Evolutionary conservation across 2,113 vertebrate genomes (phyloP), one percentile per base, ranked within the genome.

Genomic region (Isichthys henryi): DNA sequence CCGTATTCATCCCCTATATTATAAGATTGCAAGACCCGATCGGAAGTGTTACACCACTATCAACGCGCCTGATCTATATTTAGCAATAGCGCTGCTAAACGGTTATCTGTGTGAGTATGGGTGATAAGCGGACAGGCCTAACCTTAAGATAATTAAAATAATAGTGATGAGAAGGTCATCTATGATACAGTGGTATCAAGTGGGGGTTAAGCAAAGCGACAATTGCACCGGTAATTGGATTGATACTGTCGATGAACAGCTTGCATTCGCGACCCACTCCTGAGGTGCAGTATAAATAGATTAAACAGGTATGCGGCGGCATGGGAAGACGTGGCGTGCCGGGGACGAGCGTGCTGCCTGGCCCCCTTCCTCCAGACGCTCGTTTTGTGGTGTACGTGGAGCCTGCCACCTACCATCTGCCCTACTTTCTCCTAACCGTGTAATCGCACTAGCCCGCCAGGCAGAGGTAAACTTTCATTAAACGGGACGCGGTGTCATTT

Each of bases 381-480:
- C 80, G 52, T 87, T 88, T 90, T 83, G 17, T 83, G 88, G 87
- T 50, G 46, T 21, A 49, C 88, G 70, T 21, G 39, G 62, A 88
- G 56, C 48, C 89, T 90, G 89, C 88, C 91, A 15, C 82, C 27
- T 66, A 31, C 83, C 88, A 49, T 49, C 90, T 91, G 90, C 88
- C 91, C 90, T 48, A 89, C 19, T 89, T 92, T 89, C 31, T 86
- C 87, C 43, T 92, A 90, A 92, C 88, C 88, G 88, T 90, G 90
- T 91, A 91, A 91, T 90, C 80, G 58, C 70, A 91, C 88, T 87
- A 31, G 86, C 86, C 89, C 87, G 90, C 39, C 62, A 88, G 89
- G 85, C 84, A 23, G 87, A 87, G 89, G 90, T 84, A 89, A 86
- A 86, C 91, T 90, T 92, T 91, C 89, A 91, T 93, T 91, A 92